Evolutionary conservation across 2,888 invertebrate species (phyloP), one percentile per base, ranked within the genome.

Genomic region (Pherbina coryleti): DNA sequence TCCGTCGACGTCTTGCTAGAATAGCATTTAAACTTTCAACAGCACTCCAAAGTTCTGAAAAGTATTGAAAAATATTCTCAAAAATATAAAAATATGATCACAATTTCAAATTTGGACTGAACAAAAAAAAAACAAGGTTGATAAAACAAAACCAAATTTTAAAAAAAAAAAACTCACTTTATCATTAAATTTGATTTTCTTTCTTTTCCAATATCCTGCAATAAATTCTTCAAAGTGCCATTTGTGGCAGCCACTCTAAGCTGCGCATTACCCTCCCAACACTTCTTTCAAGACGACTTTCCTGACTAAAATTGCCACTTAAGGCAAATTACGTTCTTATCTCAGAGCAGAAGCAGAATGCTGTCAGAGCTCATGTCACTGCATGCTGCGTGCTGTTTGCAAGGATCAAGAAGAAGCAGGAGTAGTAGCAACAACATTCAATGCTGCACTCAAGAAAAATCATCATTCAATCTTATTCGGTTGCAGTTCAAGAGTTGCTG

Each of bases 221-320:
- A 72, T 57, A 37, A 22, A 57, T 57, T 22, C 44, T 70, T 37
- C 44, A 72, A 72, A 72, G 72, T 60, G 37, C 37, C 14, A 7
- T 72, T 57, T 28, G 28, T 34, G 34, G 19, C 19, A 22, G 55
- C 34, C 69, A 17, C 25, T 53, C 28, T n/a, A 44, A 22, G 67
- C 64, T 34, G 28, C 37, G 17, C 44, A 14, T n/a, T 51, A 25
- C 53, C n/a, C 55, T 28, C 31, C 55, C 19, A 19, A 19, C 19
- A 25, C 57, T 60, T 44, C 44, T 44, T 44, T 44, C 11, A 44
- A 44, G 44, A 44, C 44, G 44, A 44, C 44, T 60, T 22, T 28
- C 57, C 28, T 19, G 64, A 28, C 28, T 7, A 75, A 76, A 77
- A 78, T 77, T 79, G 77, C 73, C 80, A 81, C 79, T 81, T 79